Conservation (phyloP, 2,888 invertebrate genomes). For the Desoria tigrina region DNA sequence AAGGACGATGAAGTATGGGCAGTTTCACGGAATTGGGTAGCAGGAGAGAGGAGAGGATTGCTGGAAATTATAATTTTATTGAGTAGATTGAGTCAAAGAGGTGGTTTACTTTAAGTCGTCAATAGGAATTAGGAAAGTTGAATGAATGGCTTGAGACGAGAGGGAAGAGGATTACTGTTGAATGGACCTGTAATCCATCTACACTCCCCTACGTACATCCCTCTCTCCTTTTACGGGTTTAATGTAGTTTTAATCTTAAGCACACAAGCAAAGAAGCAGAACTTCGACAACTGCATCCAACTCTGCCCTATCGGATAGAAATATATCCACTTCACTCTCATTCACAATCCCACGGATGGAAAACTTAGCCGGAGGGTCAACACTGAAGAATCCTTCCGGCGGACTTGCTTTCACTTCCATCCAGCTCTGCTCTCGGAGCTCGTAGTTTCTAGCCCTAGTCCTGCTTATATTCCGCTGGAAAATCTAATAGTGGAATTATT, state of each 20-base stretch:
- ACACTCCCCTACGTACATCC: conserved; percentile 13
- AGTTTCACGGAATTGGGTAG: too few relatives aligned
- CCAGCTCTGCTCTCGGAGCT: too few relatives aligned
- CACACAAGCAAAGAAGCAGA: conserved; percentile 16
- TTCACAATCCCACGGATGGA: too few relatives aligned
- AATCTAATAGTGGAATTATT: too few relatives aligned
- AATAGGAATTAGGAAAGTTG: conserved; percentile 15
- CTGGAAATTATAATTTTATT: conserved; percentile 11
- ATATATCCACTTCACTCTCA: too few relatives aligned
- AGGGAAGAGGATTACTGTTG: conserved; percentile 30
- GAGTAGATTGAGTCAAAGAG: conserved; percentile 10
- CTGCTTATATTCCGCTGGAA: too few relatives aligned
- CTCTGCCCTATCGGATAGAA: too few relatives aligned
- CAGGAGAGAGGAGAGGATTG: neutral
- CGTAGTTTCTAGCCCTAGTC: too few relatives aligned
- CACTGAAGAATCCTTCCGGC: too few relatives aligned
- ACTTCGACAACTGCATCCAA: conserved; percentile 3
- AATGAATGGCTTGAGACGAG: conserved; percentile 15
- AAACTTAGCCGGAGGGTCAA: too few relatives aligned
- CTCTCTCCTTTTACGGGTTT: conserved; percentile 18
- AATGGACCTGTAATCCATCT: conserved; percentile 34
- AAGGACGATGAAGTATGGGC: too few relatives aligned
- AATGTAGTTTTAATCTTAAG: conserved; percentile 28
- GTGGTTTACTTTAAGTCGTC: conserved; percentile 11
- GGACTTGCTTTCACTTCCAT: too few relatives aligned